Evolutionary conservation across 2,888 invertebrate genomes (phyloP).

Genomic region (Drosophila mulleri): DNA sequence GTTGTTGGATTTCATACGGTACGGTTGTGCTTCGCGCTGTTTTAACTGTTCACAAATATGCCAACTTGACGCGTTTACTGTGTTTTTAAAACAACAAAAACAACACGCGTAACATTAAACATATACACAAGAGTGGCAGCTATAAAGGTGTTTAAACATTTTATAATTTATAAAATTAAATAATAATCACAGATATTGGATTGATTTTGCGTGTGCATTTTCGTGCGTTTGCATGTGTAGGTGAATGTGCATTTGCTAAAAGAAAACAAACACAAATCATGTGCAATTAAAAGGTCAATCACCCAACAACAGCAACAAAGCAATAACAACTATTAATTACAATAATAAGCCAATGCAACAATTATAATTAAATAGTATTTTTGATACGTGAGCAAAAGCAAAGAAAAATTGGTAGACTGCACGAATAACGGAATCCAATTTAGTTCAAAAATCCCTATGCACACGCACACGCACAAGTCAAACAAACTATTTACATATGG

Average conservation of each 20-base stretch:
- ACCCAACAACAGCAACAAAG: constrained; percentile 43
- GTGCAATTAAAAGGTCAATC: constrained; percentile 69
- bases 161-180: constrained; percentile 19
- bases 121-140: constrained; percentile 6
- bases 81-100: constrained; percentile 38
- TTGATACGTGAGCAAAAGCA: neutral
- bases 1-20: constrained; percentile 58
- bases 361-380: neutral
- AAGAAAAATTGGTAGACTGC: constrained; percentile 36
- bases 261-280: constrained; percentile 50
- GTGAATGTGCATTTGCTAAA: constrained; percentile 40
- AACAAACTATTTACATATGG: constrained; percentile 35
- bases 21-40: constrained; percentile 46
- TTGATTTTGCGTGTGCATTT: constrained; percentile 35
- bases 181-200: constrained; percentile 26
- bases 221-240: constrained; percentile 9
- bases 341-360: constrained; percentile 15
- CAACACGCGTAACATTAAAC: constrained; percentile 13
- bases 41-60: constrained; percentile 34
- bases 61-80: constrained; percentile 54
- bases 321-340: constrained; percentile 12
- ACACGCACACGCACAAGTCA: constrained; percentile 30
- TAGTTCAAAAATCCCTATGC: constrained; percentile 30
- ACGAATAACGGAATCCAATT: constrained; percentile 31
- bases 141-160: constrained; percentile 1